These are phyloP conservation scores for Coregonus clupeaformis DNA, from an alignment of 2,113 vertebrate species.

Conservation along the genomic window DNA sequence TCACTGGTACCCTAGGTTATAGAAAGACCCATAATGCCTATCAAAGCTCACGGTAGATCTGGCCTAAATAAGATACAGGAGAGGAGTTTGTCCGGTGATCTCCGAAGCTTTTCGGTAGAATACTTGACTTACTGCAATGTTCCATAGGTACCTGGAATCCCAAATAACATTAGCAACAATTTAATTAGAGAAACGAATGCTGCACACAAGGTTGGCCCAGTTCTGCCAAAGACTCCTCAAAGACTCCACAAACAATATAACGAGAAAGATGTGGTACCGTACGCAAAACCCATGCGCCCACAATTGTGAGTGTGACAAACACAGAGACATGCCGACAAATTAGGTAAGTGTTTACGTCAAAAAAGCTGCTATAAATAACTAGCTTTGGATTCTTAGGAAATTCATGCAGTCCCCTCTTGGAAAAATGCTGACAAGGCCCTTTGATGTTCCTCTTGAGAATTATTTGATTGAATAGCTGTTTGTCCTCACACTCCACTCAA, in stretches of 20 bases:
- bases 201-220: slow-evolving; percentile 52
- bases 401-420: not conserved
- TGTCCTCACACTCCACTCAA: too few relatives aligned
- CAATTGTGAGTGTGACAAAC: slow-evolving; percentile 47
- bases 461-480: too few relatives aligned
- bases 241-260: slow-evolving; percentile 63
- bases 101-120: slow-evolving; percentile 39
- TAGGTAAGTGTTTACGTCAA: slow-evolving; percentile 31
- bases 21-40: not conserved
- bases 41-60: slow-evolving; percentile 22
- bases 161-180: slow-evolving; percentile 57
- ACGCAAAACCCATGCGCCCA: slow-evolving; percentile 54
- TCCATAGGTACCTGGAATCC: slow-evolving; percentile 45
- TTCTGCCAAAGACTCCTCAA: slow-evolving; percentile 66
- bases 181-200: slow-evolving; percentile 53
- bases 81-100: slow-evolving; percentile 25
- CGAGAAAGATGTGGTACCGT: slow-evolving; percentile 39
- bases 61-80: slow-evolving; percentile 36
- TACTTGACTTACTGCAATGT: slow-evolving; percentile 57
- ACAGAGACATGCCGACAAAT: slow-evolving; percentile 38
- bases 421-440: not conserved
- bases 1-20: too few relatives aligned
- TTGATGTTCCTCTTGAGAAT: too few relatives aligned
- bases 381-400: not conserved
- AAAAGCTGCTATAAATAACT: not conserved